Evolutionary conservation across 2,888 invertebrate genomes (phyloP).

Genomic region (Phalangium opilio): DNA sequence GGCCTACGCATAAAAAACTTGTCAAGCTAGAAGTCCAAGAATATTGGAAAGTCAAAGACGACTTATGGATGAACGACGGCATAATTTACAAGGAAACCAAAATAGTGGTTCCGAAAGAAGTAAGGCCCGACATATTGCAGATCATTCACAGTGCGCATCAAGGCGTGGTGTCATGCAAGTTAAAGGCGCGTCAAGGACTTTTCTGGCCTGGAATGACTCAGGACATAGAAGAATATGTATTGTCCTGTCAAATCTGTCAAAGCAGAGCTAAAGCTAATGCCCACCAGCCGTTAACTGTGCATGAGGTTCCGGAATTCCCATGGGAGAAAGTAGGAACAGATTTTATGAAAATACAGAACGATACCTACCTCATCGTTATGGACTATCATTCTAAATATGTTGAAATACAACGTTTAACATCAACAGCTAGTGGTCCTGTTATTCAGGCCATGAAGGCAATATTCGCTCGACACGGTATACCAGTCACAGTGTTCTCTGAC

Average conservation of each 20-base stretch:
- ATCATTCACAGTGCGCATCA: constrained; percentile 1
- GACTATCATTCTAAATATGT: constrained; percentile 7
- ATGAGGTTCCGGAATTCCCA: not conserved
- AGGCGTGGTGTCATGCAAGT: constrained; percentile 3
- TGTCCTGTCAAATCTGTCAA: constrained; percentile 1
- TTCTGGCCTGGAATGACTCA: constrained; percentile 3
- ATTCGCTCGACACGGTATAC: constrained; percentile 5
- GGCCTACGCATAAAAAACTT: too few species aligned
- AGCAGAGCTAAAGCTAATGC: constrained; percentile 1
- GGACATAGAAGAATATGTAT: constrained; percentile 2
- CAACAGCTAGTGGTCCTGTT: not conserved
- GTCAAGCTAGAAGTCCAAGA: too few species aligned
- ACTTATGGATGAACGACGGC: too few species aligned
- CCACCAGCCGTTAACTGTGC: constrained; percentile 1
- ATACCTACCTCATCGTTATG: constrained; percentile 2
- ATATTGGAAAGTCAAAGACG: too few species aligned
- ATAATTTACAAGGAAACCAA: too few species aligned
- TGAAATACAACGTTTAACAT: constrained; percentile 1
- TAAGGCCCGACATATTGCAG: too few species aligned
- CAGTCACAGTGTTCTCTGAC: not conserved
- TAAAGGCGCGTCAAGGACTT: constrained; percentile 2
- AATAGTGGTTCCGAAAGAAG: too few species aligned
- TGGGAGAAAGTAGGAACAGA: constrained; percentile 1
- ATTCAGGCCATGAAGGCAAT: constrained; percentile 5
- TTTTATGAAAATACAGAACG: not conserved